A percentile compares a stretch with the other conserved stretches of the same genome.
phyloP scores from a whole-genome alignment of 1,140 invertebrate genomes.

The Druon quercuslanigerum region DNA sequence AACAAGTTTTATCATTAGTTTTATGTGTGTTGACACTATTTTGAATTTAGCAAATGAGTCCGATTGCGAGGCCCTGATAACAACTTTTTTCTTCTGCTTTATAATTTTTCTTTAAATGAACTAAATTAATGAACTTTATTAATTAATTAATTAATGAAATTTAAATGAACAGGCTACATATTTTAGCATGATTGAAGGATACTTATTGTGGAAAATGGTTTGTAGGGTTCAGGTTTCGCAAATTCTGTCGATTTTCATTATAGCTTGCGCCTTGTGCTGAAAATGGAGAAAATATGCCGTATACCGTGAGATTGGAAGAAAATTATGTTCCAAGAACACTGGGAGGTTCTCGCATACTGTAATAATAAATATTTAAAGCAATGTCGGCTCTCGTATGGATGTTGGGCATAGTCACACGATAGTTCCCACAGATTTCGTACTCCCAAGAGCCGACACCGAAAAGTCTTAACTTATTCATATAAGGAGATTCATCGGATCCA shows the following conservation, averaged over 20 bases:
- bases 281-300: background rate
- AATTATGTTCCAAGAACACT: too few relatives aligned
- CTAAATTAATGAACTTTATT: too few relatives aligned
- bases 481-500: slow-evolving; percentile 14
- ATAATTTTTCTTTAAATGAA: too few relatives aligned
- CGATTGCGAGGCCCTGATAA: too few relatives aligned
- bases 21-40: too few relatives aligned
- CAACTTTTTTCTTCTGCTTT: too few relatives aligned
- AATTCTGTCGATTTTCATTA: background rate
- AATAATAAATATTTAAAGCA: slow-evolving; percentile 1
- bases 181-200: background rate
- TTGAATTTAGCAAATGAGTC: too few relatives aligned
- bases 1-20: too few relatives aligned
- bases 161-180: background rate
- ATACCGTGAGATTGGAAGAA: background rate
- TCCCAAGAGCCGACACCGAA: background rate
- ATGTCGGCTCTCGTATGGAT: too few relatives aligned
- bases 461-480: background rate
- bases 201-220: background rate
- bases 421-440: background rate
- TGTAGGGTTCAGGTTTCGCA: background rate
- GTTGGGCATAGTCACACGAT: background rate
- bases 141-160: too few relatives aligned
- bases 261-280: background rate
- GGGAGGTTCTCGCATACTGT: background rate